These are phyloP conservation scores for Hedychridium roseum DNA, from an alignment of 2,888 invertebrate species.

Conservation along the genomic window DNA sequence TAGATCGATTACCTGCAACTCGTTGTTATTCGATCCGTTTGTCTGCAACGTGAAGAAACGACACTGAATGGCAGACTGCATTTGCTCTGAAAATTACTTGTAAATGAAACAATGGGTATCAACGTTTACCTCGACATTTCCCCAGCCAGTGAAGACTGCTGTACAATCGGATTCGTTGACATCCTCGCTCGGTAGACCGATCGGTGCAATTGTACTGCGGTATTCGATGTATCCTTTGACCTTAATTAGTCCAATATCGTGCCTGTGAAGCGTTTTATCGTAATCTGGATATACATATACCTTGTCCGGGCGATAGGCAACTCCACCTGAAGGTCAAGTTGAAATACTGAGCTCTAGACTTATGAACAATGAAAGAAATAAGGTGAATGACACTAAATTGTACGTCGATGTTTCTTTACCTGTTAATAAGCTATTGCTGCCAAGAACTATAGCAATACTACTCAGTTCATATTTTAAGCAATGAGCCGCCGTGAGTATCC, in stretches of 20 bases:
- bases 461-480: constrained; percentile 22
- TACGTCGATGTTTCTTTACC: constrained; percentile 1
- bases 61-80: constrained; percentile 18
- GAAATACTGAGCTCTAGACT: constrained; percentile 25
- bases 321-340: constrained; percentile 22
- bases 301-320: constrained; percentile 16
- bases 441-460: constrained; percentile 25
- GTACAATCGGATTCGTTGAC: constrained; percentile 55
- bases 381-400: too few species aligned
- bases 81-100: constrained; percentile 4
- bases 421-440: constrained; percentile 24
- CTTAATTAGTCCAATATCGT: constrained; percentile 34
- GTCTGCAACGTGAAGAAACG: constrained; percentile 50
- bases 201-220: constrained; percentile 56
- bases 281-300: constrained; percentile 26
- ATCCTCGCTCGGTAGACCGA: constrained; percentile 56
- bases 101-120: not conserved
- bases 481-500: constrained; percentile 33
- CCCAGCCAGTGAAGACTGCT: constrained; percentile 66
- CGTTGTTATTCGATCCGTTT: constrained; percentile 64
- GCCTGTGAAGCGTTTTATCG: not conserved
- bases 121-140: constrained; percentile 59
- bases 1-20: constrained; percentile 67
- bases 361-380: too few species aligned
- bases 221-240: constrained; percentile 13